Percentiles rank a stretch among this genome's conserved stretches.
Conservation (phyloP, 2,888 invertebrate species). For the Cyclophora albipunctata region DNA sequence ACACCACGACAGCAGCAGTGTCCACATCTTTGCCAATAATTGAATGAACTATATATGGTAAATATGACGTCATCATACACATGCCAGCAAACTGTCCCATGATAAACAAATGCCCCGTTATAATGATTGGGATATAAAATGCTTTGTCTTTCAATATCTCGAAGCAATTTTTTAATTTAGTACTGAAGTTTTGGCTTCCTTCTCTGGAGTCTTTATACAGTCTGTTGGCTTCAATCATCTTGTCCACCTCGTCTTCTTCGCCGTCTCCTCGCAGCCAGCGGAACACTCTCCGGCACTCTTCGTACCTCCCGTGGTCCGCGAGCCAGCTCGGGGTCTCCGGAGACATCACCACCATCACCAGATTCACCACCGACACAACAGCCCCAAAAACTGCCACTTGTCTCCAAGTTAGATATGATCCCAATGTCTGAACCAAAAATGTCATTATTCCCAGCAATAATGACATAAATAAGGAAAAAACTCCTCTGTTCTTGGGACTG, state of each 20-base stretch:
- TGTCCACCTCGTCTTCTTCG: constrained; percentile 38
- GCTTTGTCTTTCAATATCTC: constrained; percentile 35
- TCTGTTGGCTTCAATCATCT: constrained; percentile 27
- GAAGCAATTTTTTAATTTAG: constrained; percentile 19
- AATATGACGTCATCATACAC: constrained; percentile 40
- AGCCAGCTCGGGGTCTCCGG: constrained; percentile 80
- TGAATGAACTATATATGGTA: constrained; percentile 33
- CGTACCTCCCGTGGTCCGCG: constrained; percentile 64
- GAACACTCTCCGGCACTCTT: constrained; percentile 68
- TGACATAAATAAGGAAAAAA: constrained; percentile 71
- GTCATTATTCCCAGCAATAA: constrained; percentile 74
- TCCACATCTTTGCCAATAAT: constrained; percentile 31
- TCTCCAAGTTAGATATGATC: constrained; percentile 74
- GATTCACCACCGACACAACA: constrained; percentile 50
- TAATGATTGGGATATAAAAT: constrained; percentile 46
- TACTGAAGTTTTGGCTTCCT: constrained; percentile 17
- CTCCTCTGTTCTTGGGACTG: constrained; percentile 73
- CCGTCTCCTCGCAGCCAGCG: constrained; percentile 69
- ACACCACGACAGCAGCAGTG: constrained; percentile 32
- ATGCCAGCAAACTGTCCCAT: constrained; percentile 44
- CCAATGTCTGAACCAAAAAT: constrained; percentile 73
- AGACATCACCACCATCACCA: constrained; percentile 42
- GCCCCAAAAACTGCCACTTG: constrained; percentile 32
- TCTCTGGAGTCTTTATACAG: constrained; percentile 21
- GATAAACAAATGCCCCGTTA: constrained; percentile 44